phyloP scores from a whole-genome alignment of 2,113 vertebrate species.

The Anguilla rostrata region DNA sequence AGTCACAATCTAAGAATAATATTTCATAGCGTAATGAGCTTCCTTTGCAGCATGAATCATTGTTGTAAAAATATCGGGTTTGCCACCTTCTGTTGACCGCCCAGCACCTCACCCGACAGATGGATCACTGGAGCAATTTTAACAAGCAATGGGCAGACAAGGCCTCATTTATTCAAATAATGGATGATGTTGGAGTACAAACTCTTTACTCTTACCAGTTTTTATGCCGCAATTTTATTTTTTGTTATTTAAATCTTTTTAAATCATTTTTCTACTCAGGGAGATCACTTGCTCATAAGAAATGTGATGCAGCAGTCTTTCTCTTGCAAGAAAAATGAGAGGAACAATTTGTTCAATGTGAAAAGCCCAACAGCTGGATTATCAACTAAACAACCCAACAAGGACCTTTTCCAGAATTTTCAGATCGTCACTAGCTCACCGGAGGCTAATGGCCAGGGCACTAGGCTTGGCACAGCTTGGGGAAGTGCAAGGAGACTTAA shows the following conservation, averaged over 20 bases:
- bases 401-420: too few species aligned
- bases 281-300: too few species aligned
- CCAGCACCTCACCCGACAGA: background rate
- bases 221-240: background rate
- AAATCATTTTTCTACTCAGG: too few species aligned
- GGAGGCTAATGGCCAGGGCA: too few species aligned
- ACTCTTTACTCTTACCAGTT: background rate
- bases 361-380: too few species aligned
- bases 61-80: background rate
- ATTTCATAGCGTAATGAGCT: background rate
- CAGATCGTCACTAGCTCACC: too few species aligned
- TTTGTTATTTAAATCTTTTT: background rate
- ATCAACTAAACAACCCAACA: too few species aligned
- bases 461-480: background rate
- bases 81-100: background rate
- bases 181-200: background rate
- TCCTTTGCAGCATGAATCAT: background rate
- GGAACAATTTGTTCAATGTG: too few species aligned
- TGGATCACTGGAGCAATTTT: background rate
- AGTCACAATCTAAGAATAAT: background rate
- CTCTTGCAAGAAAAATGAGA: too few species aligned
- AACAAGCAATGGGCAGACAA: background rate
- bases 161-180: constrained; percentile 3
- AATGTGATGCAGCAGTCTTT: too few species aligned
- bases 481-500: background rate